A percentile compares a stretch with the other conserved stretches of the same genome.
These are phyloP conservation scores for Nudaria mundana DNA, from an alignment of 2,888 invertebrate genomes.

Conservation along the genomic window DNA sequence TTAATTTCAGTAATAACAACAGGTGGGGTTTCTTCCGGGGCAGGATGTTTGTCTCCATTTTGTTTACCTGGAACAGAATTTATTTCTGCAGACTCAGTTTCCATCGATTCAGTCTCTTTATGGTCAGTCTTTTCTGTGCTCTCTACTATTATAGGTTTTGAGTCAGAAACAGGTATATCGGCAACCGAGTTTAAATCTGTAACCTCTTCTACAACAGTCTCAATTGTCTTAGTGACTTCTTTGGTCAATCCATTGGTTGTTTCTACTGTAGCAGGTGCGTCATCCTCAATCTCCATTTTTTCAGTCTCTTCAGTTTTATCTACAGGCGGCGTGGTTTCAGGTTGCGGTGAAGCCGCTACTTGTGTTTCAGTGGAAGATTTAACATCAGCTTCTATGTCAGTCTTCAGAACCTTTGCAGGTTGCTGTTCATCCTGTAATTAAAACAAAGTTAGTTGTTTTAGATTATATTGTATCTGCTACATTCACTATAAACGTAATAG, in stretches of 20 bases:
- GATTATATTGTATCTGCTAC: too few species aligned
- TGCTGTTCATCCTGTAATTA: slow-evolving; percentile 61
- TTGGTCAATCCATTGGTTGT: slow-evolving; percentile 11
- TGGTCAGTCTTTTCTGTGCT: slow-evolving; percentile 49
- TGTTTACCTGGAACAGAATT: slow-evolving; percentile 34
- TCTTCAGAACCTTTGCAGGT: slow-evolving; percentile 80
- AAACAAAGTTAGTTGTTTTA: too few species aligned
- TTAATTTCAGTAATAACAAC: slow-evolving; percentile 55
- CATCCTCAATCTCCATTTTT: slow-evolving; percentile 56
- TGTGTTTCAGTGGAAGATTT: slow-evolving; percentile 42
- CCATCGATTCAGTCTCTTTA: slow-evolving; percentile 54
- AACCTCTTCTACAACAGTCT: slow-evolving; percentile 45
- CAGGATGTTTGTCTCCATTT: slow-evolving; percentile 34
- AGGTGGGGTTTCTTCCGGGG: slow-evolving; percentile 43
- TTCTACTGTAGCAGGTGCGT: slow-evolving; percentile 18
- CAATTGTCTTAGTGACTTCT: slow-evolving; percentile 31
- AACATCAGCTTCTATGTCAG: slow-evolving; percentile 56
- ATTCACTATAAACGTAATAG: neutral
- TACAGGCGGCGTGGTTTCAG: neutral
- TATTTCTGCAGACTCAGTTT: slow-evolving; percentile 37
- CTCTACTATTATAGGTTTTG: slow-evolving; percentile 49
- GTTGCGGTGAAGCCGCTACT: neutral
- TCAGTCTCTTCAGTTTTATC: slow-evolving; percentile 34
- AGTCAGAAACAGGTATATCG: slow-evolving; percentile 40
- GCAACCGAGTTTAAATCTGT: slow-evolving; percentile 40